A percentile compares a stretch with the other conserved stretches of the same genome.
Conservation (phyloP, 2,113 vertebrate species). For the Lutjanus erythropterus region DNA sequence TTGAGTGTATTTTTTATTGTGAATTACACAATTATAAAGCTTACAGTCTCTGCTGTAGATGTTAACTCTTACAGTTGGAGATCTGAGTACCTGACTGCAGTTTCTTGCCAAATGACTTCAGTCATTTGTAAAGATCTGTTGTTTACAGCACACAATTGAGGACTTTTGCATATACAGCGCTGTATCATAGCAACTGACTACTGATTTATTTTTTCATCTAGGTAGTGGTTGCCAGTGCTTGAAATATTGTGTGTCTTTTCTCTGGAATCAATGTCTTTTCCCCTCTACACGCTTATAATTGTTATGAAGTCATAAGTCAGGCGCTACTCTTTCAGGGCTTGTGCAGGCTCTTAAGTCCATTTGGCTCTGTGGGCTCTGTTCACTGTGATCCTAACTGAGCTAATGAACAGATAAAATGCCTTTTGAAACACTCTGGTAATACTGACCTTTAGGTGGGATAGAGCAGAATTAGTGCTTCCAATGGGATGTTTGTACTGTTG, state of each 20-base stretch:
- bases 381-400: constrained; percentile 8
- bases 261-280: neutral
- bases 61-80: neutral
- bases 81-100: constrained; percentile 2
- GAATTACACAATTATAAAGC: neutral
- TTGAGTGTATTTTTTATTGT: neutral
- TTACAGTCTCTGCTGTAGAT: neutral
- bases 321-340: neutral
- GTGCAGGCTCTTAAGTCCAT: neutral
- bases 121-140: constrained; percentile 27
- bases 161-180: constrained; percentile 19
- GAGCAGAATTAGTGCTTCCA: neutral
- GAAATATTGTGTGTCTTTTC: neutral
- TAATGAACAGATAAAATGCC: constrained; percentile 14
- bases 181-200: constrained; percentile 65
- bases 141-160: constrained; percentile 28
- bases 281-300: constrained; percentile 3
- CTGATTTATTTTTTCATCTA: constrained; percentile 6
- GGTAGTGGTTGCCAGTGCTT: neutral
- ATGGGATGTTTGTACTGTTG: neutral
- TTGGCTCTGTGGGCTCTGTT: neutral
- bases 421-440: neutral
- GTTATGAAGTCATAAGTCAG: neutral
- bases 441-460: neutral
- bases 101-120: constrained; percentile 9